Conservation (phyloP, 2,113 vertebrate genomes). For the Hemicordylus capensis region DNA sequence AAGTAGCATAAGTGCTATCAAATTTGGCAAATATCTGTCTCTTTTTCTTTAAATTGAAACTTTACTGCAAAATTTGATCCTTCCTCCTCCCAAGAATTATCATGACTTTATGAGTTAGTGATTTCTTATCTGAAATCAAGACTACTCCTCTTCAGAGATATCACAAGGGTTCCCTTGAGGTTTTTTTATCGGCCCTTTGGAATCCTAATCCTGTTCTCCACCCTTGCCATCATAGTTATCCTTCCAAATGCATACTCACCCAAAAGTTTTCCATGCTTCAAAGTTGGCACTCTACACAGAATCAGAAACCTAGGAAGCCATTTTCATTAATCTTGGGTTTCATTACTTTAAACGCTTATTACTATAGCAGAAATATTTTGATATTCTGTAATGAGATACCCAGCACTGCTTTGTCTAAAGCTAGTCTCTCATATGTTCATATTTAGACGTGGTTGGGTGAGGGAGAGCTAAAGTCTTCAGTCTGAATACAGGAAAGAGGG, state of each 20-base stretch:
- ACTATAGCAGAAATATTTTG: not conserved
- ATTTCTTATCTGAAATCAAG: not conserved
- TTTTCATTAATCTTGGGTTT: not conserved
- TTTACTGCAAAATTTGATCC: slow-evolving; percentile 26
- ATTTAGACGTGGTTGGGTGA: not conserved
- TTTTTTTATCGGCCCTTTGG: not conserved
- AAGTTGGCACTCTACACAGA: not conserved
- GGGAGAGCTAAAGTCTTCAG: not conserved
- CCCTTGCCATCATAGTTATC: not conserved
- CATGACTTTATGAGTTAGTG: not conserved
- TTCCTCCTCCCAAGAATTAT: slow-evolving; percentile 17
- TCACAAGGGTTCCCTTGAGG: not conserved
- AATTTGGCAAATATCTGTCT: slow-evolving; percentile 1
- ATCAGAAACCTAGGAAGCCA: not conserved
- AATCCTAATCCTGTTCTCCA: not conserved
- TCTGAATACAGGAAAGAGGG: not conserved
- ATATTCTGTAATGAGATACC: not conserved
- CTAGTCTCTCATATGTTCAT: not conserved
- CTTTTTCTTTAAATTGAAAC: slow-evolving; percentile 3
- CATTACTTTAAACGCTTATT: not conserved
- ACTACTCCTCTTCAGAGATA: not conserved
- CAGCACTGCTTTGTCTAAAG: not conserved
- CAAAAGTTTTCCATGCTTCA: not conserved
- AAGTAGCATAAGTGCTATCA: not conserved
- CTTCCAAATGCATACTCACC: not conserved